Evolutionary conservation across 2,797 vertebrate genomes (phyloP).

Genomic region (Labroides dimidiatus): DNA sequence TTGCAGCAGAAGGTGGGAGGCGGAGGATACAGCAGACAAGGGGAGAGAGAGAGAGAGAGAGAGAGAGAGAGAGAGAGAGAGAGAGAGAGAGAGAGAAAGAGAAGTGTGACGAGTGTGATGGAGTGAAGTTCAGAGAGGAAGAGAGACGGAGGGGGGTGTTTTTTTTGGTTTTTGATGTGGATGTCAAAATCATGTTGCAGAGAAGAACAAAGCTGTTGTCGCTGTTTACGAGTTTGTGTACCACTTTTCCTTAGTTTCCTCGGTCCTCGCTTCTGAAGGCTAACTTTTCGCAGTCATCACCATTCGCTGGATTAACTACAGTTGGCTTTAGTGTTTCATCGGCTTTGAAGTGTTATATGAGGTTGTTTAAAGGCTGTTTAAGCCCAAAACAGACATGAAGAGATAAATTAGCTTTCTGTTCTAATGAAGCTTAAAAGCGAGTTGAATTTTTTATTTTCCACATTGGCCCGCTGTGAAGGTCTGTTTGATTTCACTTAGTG

Average conservation of each 20-base stretch:
- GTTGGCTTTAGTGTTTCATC: too few species aligned
- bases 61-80: slow-evolving; percentile 10
- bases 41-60: slow-evolving; percentile 1
- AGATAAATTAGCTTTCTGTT: too few species aligned
- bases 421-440: too few species aligned
- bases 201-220: slow-evolving; percentile 28
- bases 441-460: too few species aligned
- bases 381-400: too few species aligned
- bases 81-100: neutral
- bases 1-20: slow-evolving; percentile 55
- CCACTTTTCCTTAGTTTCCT: neutral
- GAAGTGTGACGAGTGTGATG: slow-evolving; percentile 33
- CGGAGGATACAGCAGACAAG: slow-evolving; percentile 33
- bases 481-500: too few species aligned
- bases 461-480: too few species aligned
- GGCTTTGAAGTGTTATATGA: too few species aligned
- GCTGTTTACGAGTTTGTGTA: slow-evolving; percentile 1
- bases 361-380: too few species aligned
- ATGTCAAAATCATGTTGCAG: slow-evolving; percentile 23
- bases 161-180: slow-evolving; percentile 17
- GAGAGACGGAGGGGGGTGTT: slow-evolving; percentile 11
- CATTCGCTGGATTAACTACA: too few species aligned
- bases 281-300: neutral
- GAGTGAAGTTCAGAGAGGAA: slow-evolving; percentile 4
- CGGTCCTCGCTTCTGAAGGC: neutral